Evolutionary conservation across 2,888 invertebrate genomes (phyloP), one percentile per base, ranked within the genome.

Genomic region (Cryptus viduatorius): DNA sequence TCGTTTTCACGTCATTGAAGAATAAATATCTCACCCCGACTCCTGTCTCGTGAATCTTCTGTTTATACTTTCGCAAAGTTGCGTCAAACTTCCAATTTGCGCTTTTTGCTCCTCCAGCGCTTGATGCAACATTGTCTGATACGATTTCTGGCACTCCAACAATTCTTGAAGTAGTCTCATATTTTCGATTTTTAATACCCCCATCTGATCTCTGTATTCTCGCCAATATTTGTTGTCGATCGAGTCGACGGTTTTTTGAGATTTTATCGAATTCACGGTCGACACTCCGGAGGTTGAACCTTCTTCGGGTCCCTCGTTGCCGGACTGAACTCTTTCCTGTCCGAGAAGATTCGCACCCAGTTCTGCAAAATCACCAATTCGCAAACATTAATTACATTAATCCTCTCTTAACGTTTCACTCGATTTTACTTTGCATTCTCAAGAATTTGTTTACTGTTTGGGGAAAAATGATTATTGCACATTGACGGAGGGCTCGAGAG

Each of bases 311-410:
- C 94, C 94, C 69, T 92, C 94, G 87, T 91, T 94, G 87, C 88
- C 89, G 86, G 90, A 86, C 24, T 94, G 94, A 14, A 94, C 93
- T 59, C 95, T 94, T 82, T 97, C 97, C 88, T 97, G 96, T 0
- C 96, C 97, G 3, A 97, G 96, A 73, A 98, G 94, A 94, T 98
- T 98, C 7, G 98, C 98, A 4, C 97, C 98, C n/a, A 98, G 94
- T 93, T 98, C 98, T 96, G 90, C 0, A 90, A 89, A 64, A 79
- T 65, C 29, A 65, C 8, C 78, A 77, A 72, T 31, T 14, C n/a
- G 14, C 31, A 29, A 10, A 31, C 31, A 10, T 68, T 42, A 46
- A 67, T 68, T 48, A 59, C 24, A 64, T 71, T 16, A 64, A 79
- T 56, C 29, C 31, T 73, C 59, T 73, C 59, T 10, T 42, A 73